Evolutionary conservation across 2,113 vertebrate genomes (phyloP).

Genomic region (Anguilla japonica): DNA sequence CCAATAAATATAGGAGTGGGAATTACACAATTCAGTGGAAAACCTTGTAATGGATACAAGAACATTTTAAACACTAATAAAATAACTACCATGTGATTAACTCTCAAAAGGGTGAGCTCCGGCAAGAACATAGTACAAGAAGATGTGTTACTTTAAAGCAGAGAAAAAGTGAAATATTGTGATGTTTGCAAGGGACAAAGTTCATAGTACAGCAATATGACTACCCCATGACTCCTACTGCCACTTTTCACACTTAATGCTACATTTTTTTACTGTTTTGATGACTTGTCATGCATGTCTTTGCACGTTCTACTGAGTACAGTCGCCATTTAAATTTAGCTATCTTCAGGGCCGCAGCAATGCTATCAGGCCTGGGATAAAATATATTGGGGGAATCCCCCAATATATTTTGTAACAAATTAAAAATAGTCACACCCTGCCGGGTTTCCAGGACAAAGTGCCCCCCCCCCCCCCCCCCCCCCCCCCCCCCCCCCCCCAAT

Average conservation of each 20-base stretch:
- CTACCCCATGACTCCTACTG: background rate
- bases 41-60: too few relatives aligned
- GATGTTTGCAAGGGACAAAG: background rate
- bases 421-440: too few relatives aligned
- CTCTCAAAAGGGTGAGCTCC: background rate
- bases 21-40: too few relatives aligned
- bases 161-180: background rate
- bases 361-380: too few relatives aligned
- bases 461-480: too few relatives aligned
- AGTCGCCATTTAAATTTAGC: background rate
- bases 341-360: too few relatives aligned
- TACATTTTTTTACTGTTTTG: background rate
- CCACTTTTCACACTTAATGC: background rate
- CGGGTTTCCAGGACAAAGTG: too few relatives aligned
- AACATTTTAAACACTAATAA: background rate
- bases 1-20: too few relatives aligned
- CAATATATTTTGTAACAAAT: too few relatives aligned
- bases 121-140: background rate
- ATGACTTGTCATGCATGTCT: background rate
- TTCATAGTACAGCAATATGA: background rate
- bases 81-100: background rate
- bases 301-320: background rate
- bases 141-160: background rate
- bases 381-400: too few relatives aligned
- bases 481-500: too few relatives aligned